Base-by-base conservation (phyloP, 2,797 vertebrate species). In the Enteromius radiatus region DNA sequence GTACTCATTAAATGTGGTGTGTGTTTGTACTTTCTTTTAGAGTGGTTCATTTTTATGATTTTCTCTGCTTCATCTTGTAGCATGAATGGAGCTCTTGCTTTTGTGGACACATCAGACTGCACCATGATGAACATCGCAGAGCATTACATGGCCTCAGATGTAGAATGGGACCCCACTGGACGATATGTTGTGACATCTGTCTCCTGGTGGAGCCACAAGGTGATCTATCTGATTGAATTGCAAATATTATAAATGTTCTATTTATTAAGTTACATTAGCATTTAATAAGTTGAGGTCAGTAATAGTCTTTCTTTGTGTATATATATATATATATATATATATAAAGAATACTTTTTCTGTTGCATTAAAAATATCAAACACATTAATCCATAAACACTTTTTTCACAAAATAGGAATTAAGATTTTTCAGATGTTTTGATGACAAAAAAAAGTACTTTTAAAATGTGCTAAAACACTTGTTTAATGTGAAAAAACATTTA, bases 151-250 rank as follows among this genome's bases (percentile, higher is more conserved):
- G 98, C 98, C 41, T 99, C 98, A 0, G 98, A 99, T 0, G 97
- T 99, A 10, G 98, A 99, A 81, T 99, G 98, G 98, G 98, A 99
- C 87, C 97, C 98, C 0, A 99, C 98, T 0, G 98, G 98, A 31
- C 95, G 98, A 89, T 99, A 96, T 0, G 93, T 99, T 0, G 95
- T 99, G 84, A 99, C 98, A 47, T 99, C 98, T 0, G 98, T 99
- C 84, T 99, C 98, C 43, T 99, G 98, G 98, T 99, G 98, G 98
- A 99, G 97, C 90, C 98, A 99, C 91, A 99, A 99, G 96, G 98
- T 97, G 31, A 59, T 23, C 76, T 36, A 15, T 11, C 19, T 63
- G 3, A 54, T 17, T 31, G 1, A 6, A 38, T 31, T 9, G 23
- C 17, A 12, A 41, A 17, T 14, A 45, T 9, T 43, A 69, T 67